Evolutionary conservation across 2,888 invertebrate species (phyloP).

Genomic region (Rugalucina vietnamica): DNA sequence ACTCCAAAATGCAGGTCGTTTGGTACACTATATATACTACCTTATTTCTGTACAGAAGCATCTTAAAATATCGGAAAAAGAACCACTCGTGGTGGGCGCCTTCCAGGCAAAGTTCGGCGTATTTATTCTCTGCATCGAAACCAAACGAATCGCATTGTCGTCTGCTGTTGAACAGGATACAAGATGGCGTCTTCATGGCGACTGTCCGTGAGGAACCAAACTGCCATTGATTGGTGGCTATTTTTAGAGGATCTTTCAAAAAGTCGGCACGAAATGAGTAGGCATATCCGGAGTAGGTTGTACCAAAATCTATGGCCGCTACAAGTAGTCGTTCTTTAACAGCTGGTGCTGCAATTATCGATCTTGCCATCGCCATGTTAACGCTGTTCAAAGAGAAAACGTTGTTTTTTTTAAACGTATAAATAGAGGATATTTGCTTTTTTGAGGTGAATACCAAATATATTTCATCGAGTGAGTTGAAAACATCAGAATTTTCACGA

Average conservation of each 20-base stretch:
- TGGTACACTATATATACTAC: too few species aligned
- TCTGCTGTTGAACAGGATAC: constrained; percentile 33
- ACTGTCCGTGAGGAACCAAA: constrained; percentile 19
- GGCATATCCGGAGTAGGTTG: constrained; percentile 56
- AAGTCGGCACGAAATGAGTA: constrained; percentile 50
- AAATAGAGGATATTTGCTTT: too few species aligned
- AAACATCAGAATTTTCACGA: too few species aligned
- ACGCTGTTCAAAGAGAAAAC: too few species aligned
- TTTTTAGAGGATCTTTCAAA: constrained; percentile 38
- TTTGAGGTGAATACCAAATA: too few species aligned
- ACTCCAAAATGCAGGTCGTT: too few species aligned
- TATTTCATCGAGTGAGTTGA: too few species aligned
- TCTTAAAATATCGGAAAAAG: constrained; percentile 42
- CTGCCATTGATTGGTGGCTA: constrained; percentile 44
- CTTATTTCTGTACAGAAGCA: constrained; percentile 41
- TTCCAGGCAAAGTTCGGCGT: constrained; percentile 32
- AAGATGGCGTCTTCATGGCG: constrained; percentile 46
- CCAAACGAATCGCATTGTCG: constrained; percentile 38
- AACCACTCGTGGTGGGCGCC: constrained; percentile 35
- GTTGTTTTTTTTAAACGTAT: too few species aligned
- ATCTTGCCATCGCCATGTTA: not conserved
- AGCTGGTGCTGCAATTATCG: constrained; percentile 84
- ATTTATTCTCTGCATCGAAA: constrained; percentile 44
- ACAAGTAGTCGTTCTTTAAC: constrained; percentile 25
- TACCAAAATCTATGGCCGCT: constrained; percentile 45